A percentile compares a stretch with the other conserved stretches of the same genome.
phyloP scores from a whole-genome alignment of 1,140 invertebrate genomes.

The Brachionus rotundiformis region DNA sequence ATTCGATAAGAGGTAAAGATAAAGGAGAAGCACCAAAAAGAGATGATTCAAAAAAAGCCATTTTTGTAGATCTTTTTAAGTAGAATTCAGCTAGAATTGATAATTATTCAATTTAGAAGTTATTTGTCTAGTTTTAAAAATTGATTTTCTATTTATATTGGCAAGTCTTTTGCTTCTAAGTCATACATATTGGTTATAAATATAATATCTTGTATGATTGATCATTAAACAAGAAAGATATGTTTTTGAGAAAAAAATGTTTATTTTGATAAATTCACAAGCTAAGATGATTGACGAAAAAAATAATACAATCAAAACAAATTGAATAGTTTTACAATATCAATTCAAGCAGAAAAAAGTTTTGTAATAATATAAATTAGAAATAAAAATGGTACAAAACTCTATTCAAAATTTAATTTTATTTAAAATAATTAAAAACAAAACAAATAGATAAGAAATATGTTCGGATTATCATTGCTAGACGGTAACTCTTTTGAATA shows the following conservation, averaged over 20 bases:
- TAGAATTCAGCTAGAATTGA: neutral
- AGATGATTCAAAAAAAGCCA: conserved; percentile 17
- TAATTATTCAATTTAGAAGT: neutral
- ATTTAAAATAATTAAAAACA: neutral
- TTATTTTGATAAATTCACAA: neutral
- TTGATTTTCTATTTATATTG: neutral
- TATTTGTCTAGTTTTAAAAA: neutral
- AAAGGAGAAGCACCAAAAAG: neutral
- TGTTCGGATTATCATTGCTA: neutral
- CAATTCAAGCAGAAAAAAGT: neutral
- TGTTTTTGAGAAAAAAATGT: neutral
- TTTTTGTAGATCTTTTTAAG: neutral
- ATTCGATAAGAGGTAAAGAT: neutral
- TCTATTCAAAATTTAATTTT: neutral
- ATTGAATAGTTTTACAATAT: neutral
- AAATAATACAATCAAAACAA: neutral
- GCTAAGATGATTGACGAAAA: neutral
- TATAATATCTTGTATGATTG: neutral
- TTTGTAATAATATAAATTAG: neutral
- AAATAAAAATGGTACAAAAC: neutral
- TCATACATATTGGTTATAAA: neutral
- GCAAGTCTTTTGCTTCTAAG: neutral
- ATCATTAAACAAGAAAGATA: neutral
- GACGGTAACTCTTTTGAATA: too few species aligned
- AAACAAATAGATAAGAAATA: neutral